Conservation (phyloP, 2,888 invertebrate species). For the Corythucha ciliata region DNA sequence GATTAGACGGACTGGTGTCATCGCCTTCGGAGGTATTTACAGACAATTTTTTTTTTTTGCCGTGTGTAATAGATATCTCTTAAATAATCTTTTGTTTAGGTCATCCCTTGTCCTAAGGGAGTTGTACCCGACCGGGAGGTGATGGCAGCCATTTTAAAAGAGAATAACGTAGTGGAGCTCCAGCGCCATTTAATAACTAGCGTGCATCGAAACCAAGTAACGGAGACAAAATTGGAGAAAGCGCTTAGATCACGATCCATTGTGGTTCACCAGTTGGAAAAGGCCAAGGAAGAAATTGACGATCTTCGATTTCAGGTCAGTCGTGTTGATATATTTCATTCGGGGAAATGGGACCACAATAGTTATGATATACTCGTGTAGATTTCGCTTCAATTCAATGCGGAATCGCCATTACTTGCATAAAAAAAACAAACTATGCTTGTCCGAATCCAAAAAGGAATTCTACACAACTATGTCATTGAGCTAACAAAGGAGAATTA, state of each 20-base stretch:
- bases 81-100: conserved; percentile 25
- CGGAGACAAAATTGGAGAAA: conserved; percentile 58
- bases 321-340: background rate
- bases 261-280: conserved; percentile 59
- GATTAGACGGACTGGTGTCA: conserved; percentile 59
- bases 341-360: background rate
- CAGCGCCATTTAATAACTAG: conserved; percentile 72
- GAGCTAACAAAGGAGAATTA: no score
- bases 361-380: no score
- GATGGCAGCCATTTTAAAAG: conserved; percentile 72
- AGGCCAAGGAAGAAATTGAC: conserved; percentile 66
- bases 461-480: no score
- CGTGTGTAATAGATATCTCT: no score
- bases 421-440: no score
- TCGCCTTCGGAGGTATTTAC: conserved; percentile 44
- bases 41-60: no score
- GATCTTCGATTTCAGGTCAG: conserved; percentile 56
- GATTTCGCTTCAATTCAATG: background rate
- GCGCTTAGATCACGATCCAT: conserved; percentile 56
- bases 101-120: conserved; percentile 48
- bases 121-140: conserved; percentile 61
- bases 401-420: background rate
- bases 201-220: conserved; percentile 66
- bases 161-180: conserved; percentile 70
- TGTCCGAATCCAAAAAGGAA: no score